phyloP scores from a whole-genome alignment of 2,113 vertebrate genomes.

The Murina feae region DNA sequence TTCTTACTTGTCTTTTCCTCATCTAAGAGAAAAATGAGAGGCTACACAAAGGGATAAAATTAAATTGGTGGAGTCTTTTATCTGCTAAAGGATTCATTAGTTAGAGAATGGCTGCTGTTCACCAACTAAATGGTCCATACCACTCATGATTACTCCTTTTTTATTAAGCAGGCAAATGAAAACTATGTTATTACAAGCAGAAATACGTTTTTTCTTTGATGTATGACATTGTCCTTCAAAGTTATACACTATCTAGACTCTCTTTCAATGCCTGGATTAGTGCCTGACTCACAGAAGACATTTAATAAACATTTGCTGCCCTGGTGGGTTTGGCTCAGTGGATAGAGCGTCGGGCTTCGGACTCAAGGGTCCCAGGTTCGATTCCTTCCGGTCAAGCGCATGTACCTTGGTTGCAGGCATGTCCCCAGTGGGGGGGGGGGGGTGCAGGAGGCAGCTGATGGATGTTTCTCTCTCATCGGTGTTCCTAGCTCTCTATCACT shows the following conservation, averaged over 20 bases:
- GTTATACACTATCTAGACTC: not conserved
- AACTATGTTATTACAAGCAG: not conserved
- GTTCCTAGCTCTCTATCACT: too few species aligned
- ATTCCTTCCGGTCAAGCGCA: too few species aligned
- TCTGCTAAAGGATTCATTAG: conserved; percentile 10
- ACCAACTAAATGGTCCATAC: not conserved
- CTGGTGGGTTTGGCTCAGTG: too few species aligned
- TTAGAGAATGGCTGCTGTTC: not conserved
- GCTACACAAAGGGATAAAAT: not conserved
- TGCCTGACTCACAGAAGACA: not conserved
- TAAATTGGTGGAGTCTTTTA: conserved; percentile 1
- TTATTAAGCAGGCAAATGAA: conserved; percentile 15
- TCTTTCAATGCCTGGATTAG: not conserved
- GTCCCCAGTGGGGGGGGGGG: too few species aligned
- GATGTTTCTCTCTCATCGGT: too few species aligned
- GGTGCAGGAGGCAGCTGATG: too few species aligned
- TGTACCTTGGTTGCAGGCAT: too few species aligned
- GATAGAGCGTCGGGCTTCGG: too few species aligned
- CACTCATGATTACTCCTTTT: not conserved
- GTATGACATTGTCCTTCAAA: not conserved
- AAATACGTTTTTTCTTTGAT: not conserved
- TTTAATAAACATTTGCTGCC: not conserved
- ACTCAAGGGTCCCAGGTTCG: too few species aligned
- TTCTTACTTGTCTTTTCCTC: not conserved
- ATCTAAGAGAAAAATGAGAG: conserved; percentile 17